These are phyloP conservation scores for Glaucopsyche alexis DNA, from an alignment of 2,888 invertebrate species.

Conservation along the genomic window DNA sequence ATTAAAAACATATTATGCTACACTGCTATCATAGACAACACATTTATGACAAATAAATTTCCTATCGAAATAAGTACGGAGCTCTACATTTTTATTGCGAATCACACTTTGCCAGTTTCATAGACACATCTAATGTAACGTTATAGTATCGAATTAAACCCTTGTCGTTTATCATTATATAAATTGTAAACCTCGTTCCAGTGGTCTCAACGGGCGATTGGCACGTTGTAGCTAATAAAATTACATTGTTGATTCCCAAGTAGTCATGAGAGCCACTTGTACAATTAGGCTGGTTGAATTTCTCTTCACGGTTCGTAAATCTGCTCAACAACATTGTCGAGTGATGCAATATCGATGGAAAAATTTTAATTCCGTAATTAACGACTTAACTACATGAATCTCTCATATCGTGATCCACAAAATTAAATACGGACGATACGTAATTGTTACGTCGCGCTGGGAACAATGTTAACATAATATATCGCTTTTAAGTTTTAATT, in stretches of 20 bases:
- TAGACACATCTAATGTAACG: constrained; percentile 24
- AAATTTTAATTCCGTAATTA: constrained; percentile 31
- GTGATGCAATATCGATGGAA: constrained; percentile 35
- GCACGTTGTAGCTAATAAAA: constrained; percentile 46
- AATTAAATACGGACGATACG: constrained; percentile 23
- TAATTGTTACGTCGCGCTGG: constrained; percentile 29
- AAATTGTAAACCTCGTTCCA: constrained; percentile 40
- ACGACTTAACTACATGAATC: constrained; percentile 29
- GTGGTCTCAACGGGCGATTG: constrained; percentile 45
- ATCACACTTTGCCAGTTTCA: constrained; percentile 8
- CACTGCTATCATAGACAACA: no score
- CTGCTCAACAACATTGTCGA: constrained; percentile 55
- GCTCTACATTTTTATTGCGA: not conserved
- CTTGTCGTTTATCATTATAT: constrained; percentile 27
- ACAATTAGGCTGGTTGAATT: constrained; percentile 51
- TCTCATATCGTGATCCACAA: constrained; percentile 23
- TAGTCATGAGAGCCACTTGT: not conserved
- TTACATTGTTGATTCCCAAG: constrained; percentile 48
- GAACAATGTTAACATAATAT: not conserved
- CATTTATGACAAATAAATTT: no score
- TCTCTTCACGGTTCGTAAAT: constrained; percentile 59
- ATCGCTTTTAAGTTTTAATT: not conserved
- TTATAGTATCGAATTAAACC: constrained; percentile 23
- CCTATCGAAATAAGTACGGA: not conserved
- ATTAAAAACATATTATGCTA: no score